phyloP scores from a whole-genome alignment of 2,797 vertebrate genomes.

The Acanthornis magna region DNA sequence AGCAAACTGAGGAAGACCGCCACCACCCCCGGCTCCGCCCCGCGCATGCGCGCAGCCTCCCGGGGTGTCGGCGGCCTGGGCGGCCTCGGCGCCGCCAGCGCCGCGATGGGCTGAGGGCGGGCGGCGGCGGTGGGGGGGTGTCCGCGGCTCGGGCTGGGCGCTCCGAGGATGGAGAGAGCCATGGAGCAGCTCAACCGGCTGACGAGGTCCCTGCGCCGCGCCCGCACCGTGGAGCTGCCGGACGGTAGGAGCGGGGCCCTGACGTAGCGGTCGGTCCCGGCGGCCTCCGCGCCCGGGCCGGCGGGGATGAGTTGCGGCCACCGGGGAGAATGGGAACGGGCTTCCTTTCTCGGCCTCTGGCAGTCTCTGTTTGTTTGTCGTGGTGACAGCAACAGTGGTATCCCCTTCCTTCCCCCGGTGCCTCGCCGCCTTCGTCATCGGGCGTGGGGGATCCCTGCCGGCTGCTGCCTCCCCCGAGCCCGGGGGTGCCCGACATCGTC shows the following conservation, averaged over 20 bases:
- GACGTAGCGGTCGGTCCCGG: neutral
- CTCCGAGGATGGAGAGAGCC: slow-evolving; percentile 95
- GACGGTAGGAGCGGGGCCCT: slow-evolving; percentile 80
- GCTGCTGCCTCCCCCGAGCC: neutral
- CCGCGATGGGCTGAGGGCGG: slow-evolving; percentile 11
- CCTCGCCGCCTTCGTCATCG: neutral
- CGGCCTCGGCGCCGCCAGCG: fast-evolving
- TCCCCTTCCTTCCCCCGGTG: neutral
- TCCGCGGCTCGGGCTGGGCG: neutral
- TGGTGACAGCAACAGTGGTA: fast-evolving
- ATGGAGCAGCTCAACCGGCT: slow-evolving; percentile 97
- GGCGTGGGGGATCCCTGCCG: neutral
- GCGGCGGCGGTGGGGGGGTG: neutral
- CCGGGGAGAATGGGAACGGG: neutral
- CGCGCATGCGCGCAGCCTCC: neutral
- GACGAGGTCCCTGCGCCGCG: slow-evolving; percentile 92
- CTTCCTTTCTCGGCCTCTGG: neutral
- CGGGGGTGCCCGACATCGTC: fast-evolving
- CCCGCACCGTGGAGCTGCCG: slow-evolving; percentile 94
- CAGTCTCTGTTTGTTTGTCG: too few relatives aligned
- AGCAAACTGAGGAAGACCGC: neutral
- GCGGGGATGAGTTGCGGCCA: neutral
- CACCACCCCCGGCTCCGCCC: neutral
- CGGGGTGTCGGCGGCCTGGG: neutral
- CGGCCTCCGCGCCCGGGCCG: neutral